phyloP scores from a whole-genome alignment of 2,888 invertebrate genomes.

The Cryptus viduatorius region DNA sequence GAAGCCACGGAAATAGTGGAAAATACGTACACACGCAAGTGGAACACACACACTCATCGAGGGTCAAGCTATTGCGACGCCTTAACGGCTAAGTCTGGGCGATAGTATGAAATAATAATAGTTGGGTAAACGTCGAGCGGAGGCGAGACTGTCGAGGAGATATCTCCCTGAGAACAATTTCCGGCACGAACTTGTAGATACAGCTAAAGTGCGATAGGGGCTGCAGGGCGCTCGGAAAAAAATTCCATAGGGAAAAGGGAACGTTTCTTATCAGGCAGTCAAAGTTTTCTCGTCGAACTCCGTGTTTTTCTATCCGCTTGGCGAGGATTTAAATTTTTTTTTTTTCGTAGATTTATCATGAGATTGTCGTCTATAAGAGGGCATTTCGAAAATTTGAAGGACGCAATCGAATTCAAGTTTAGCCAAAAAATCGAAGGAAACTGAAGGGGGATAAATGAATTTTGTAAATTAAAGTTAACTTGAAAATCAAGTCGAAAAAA shows the following conservation, averaged over 20 bases:
- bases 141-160: background rate
- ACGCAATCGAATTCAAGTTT: background rate
- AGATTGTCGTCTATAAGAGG: too few relatives aligned
- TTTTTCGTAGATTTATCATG: too few relatives aligned
- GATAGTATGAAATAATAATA: conserved; percentile 11
- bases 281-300: background rate
- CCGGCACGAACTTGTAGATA: background rate
- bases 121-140: background rate
- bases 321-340: too few relatives aligned
- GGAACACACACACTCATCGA: background rate
- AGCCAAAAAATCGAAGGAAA: background rate
- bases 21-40: background rate
- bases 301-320: too few relatives aligned
- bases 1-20: conserved; percentile 5
- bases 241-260: background rate
- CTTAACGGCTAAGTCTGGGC: background rate
- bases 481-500: background rate
- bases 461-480: background rate
- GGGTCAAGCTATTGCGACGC: background rate
- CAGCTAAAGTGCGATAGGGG: background rate
- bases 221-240: background rate
- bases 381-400: too few relatives aligned
- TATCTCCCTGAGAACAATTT: background rate
- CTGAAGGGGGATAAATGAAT: background rate
- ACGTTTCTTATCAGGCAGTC: background rate